These are phyloP conservation scores for Akabosia matsudoensis DNA, from an alignment of 1,140 invertebrate species.

Conservation along the genomic window DNA sequence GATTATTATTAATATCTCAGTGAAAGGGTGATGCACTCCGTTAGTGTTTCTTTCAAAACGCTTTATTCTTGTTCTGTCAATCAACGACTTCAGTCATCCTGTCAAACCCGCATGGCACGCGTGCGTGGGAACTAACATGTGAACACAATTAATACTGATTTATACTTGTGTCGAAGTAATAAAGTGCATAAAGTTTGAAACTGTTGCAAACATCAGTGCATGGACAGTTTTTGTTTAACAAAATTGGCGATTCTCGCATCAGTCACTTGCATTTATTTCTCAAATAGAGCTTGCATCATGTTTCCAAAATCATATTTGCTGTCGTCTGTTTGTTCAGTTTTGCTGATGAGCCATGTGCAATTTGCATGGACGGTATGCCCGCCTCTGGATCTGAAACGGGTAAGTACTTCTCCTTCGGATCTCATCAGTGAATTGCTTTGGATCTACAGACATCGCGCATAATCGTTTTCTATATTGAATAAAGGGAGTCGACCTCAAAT, in stretches of 20 bases:
- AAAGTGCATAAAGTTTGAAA: no score
- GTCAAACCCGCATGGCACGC: background rate
- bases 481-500: constrained; percentile 28
- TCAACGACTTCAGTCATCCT: background rate
- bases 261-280: no score
- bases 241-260: no score
- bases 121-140: background rate
- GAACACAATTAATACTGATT: background rate
- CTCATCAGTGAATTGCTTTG: background rate
- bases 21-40: background rate
- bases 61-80: background rate
- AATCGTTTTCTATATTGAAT: background rate
- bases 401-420: background rate
- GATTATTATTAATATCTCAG: no score
- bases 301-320: background rate
- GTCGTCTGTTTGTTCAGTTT: background rate
- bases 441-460: background rate
- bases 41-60: background rate
- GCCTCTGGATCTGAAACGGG: background rate
- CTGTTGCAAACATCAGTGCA: no score
- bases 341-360: no score
- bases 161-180: no score
- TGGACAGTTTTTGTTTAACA: no score
- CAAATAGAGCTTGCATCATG: background rate
- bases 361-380: background rate